These are phyloP conservation scores for Melanotaenia pygmaea DNA, from an alignment of 2,797 vertebrate species.

Conservation along the genomic window DNA sequence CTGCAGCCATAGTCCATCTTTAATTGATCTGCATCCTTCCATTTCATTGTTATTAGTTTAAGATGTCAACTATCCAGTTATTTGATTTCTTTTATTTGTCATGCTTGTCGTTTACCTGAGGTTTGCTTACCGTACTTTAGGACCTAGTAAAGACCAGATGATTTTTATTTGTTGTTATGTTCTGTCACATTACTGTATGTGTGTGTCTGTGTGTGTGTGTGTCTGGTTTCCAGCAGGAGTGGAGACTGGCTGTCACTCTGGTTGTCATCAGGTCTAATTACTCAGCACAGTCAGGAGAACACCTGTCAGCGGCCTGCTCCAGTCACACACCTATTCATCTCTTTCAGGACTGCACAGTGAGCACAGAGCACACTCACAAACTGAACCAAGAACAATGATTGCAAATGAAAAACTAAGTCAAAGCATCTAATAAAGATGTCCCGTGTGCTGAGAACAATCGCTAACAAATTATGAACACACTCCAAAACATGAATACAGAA, in stretches of 20 bases:
- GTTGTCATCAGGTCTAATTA: slow-evolving; percentile 69
- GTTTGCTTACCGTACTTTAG: neutral
- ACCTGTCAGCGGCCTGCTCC: slow-evolving; percentile 53
- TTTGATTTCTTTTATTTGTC: neutral
- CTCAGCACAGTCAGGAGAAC: slow-evolving; percentile 37
- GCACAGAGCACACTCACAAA: slow-evolving; percentile 4
- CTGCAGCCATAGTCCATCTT: too few species aligned
- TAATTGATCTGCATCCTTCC: too few species aligned
- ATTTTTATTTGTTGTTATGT: neutral
- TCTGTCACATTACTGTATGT: neutral
- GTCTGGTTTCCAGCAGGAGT: slow-evolving; percentile 20
- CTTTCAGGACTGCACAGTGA: slow-evolving; percentile 9
- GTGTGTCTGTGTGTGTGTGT: slow-evolving; percentile 9
- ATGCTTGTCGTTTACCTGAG: neutral
- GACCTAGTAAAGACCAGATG: neutral
- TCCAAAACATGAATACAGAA: neutral
- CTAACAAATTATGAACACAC: neutral
- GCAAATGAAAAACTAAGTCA: neutral
- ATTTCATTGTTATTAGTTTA: too few species aligned
- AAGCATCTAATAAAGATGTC: slow-evolving; percentile 2
- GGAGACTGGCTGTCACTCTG: slow-evolving; percentile 37
- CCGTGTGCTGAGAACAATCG: neutral
- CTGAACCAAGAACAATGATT: neutral
- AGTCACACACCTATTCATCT: slow-evolving; percentile 42
- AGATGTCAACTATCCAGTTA: too few species aligned